phyloP scores from a whole-genome alignment of 2,888 invertebrate genomes.

The Hypolimnas misippus region DNA sequence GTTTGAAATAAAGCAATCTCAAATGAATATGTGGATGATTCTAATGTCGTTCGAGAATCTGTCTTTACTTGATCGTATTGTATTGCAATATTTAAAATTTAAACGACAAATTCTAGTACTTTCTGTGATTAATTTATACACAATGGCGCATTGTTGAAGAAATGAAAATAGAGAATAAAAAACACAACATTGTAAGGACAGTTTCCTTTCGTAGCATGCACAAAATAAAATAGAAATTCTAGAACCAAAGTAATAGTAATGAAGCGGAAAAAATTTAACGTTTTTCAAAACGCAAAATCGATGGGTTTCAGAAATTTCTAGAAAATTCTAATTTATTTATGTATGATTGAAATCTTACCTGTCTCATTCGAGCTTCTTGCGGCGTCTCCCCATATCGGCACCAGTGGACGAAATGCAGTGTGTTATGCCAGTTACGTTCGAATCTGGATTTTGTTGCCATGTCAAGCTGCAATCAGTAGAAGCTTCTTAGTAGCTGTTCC shows the following conservation, averaged over 20 bases:
- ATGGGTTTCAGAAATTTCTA: constrained; percentile 15
- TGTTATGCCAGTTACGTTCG: constrained; percentile 87
- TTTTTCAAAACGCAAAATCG: constrained; percentile 10
- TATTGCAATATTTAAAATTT: not conserved
- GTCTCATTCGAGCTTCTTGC: constrained; percentile 87
- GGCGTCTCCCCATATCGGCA: constrained; percentile 88
- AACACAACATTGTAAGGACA: constrained; percentile 55
- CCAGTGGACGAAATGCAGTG: constrained; percentile 88
- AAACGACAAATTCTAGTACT: constrained; percentile 14
- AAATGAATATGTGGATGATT: constrained; percentile 29
- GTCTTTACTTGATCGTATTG: constrained; percentile 51
- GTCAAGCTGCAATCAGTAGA: constrained; percentile 84
- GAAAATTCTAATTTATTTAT: constrained; percentile 5
- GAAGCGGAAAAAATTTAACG: constrained; percentile 28
- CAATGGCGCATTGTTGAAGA: constrained; percentile 5
- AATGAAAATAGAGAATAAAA: constrained; percentile 25
- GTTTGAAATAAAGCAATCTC: constrained; percentile 51
- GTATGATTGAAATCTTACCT: constrained; percentile 78
- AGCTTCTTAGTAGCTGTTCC: constrained; percentile 80
- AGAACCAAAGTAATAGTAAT: constrained; percentile 60
- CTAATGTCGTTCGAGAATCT: constrained; percentile 40
- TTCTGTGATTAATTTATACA: constrained; percentile 13
- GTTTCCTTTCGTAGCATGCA: constrained; percentile 56
- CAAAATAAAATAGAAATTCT: constrained; percentile 52
- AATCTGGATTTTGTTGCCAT: constrained; percentile 84